These are phyloP conservation scores for Sesia apiformis DNA, from an alignment of 2,888 invertebrate species.

Conservation along the genomic window DNA sequence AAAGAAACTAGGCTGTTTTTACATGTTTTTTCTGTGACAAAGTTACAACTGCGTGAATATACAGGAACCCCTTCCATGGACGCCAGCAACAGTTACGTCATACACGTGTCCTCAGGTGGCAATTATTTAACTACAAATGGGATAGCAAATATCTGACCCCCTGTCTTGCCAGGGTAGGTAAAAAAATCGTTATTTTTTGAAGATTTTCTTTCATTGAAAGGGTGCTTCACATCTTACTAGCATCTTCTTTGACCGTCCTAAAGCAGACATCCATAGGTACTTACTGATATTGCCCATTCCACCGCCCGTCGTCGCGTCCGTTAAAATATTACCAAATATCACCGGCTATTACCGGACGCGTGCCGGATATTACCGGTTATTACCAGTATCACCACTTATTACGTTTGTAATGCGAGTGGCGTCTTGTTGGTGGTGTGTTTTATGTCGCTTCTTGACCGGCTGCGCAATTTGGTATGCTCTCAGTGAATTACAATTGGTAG, in stretches of 20 bases:
- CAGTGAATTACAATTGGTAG: neutral
- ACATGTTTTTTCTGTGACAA: too few species aligned
- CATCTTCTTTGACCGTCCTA: conserved; percentile 30
- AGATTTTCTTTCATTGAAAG: too few species aligned
- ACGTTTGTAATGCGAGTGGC: conserved; percentile 19
- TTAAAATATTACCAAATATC: conserved; percentile 50
- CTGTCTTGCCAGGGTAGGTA: too few species aligned
- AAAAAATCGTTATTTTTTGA: too few species aligned
- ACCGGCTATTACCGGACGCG: conserved; percentile 42
- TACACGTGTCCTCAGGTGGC: too few species aligned
- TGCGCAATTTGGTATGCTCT: conserved; percentile 5
- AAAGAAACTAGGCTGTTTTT: too few species aligned
- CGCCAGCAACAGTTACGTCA: too few species aligned
- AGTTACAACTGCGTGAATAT: too few species aligned
- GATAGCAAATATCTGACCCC: too few species aligned
- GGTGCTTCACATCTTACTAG: neutral
- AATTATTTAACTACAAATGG: too few species aligned
- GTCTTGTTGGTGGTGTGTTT: conserved; percentile 8
- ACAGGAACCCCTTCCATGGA: too few species aligned
- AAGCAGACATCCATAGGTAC: conserved; percentile 40
- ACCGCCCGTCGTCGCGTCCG: conserved; percentile 42
- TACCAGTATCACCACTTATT: conserved; percentile 17
- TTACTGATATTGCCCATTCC: conserved; percentile 35
- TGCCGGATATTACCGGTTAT: conserved; percentile 43
- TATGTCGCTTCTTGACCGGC: conserved; percentile 3